Evolutionary conservation across 2,797 vertebrate species (phyloP), one percentile per base, ranked within the genome.

Genomic region (Schizopygopsis malacanthus): DNA sequence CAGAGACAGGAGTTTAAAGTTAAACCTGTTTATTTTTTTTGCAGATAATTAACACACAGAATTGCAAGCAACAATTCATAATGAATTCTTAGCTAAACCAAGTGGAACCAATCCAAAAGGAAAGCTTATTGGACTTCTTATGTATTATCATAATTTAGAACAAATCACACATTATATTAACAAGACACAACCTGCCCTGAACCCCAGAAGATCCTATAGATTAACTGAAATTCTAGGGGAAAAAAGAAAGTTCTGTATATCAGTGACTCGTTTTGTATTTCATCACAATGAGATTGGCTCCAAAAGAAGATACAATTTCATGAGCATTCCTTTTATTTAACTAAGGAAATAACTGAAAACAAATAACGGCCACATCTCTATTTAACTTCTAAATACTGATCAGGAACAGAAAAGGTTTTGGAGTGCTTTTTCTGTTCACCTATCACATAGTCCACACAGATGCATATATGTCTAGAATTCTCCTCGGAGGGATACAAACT

Each of bases 381-480:
- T 79, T 88, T 92, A 41, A 90, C n/a, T 20, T 95, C 94, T 0
- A 92, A 82, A 89, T 91, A 95, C 92, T 95, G 96, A 89, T 97
- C 96, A 2, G 96, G 96, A 88, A 97, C 97, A 63, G 95, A 94
- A 59, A 97, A 98, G 2, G 94, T 95, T 93, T 97, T 97, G 78
- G 95, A 94, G 45, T 93, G 94, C 71, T 91, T 93, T 67, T 96
- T 96, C 20, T 94, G 91, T 77, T 95, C 93, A 22, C 95, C 97
- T 65, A 97, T 93, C 11, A 90, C 92, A 91, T 95, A 98, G 88
- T 96, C 96, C 83, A 97, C 91, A 8, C 93, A 93, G 80, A 96
- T 93, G 6, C 96, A 96, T 82, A 98, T 91, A 70, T 96, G 96
- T 16, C 97, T 93, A 61, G 95, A 94, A 78, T 96, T 96, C 4